Evolutionary conservation across 2,113 vertebrate species (phyloP).

Genomic region (Phyllostomus discolor): DNA sequence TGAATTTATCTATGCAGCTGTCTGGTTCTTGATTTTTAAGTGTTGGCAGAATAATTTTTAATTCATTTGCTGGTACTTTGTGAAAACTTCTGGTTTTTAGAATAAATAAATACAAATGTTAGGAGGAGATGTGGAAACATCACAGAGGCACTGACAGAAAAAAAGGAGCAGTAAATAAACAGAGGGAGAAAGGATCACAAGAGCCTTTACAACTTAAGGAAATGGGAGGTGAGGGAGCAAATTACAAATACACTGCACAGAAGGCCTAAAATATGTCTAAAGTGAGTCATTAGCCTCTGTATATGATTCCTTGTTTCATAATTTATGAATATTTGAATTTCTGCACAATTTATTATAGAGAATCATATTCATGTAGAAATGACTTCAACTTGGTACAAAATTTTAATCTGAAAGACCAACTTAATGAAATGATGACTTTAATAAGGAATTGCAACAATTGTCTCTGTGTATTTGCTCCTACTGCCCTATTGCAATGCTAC

Average conservation of each 20-base stretch:
- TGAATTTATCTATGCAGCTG: neutral
- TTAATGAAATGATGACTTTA: neutral
- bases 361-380: neutral
- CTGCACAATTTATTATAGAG: neutral
- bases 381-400: neutral
- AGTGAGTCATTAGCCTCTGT: neutral
- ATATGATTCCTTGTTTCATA: neutral
- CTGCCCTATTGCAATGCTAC: neutral
- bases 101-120: constrained; percentile 29
- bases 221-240: neutral
- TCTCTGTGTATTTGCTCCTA: neutral
- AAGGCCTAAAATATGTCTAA: neutral
- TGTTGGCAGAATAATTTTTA: neutral
- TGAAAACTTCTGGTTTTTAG: neutral
- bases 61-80: neutral
- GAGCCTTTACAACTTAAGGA: neutral
- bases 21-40: neutral
- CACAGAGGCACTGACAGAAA: neutral
- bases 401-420: constrained; percentile 30
- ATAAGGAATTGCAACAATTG: neutral
- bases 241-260: neutral
- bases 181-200: neutral
- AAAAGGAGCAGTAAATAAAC: neutral
- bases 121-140: neutral
- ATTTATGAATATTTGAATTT: neutral